A percentile compares a stretch with the other conserved stretches of the same genome.
These are phyloP conservation scores for Hartigia nigra DNA, from an alignment of 2,888 invertebrate genomes.

Conservation along the genomic window DNA sequence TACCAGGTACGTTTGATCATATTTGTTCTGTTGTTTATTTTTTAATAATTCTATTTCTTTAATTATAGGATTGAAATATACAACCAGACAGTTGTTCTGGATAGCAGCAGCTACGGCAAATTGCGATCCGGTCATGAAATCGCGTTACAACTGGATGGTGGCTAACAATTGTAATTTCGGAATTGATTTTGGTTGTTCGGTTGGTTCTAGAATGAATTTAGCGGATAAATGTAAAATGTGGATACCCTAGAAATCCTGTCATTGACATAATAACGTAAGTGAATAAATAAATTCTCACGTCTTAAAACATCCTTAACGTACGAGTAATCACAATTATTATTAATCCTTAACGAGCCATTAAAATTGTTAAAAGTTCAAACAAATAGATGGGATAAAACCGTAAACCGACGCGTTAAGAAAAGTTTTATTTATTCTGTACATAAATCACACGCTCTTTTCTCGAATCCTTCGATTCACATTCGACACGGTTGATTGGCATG, in stretches of 20 bases:
- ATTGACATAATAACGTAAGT: background rate
- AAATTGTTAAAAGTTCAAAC: background rate
- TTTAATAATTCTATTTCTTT: background rate
- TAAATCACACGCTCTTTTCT: background rate
- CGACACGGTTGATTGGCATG: background rate
- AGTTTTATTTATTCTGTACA: background rate
- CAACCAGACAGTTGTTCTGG: conserved; percentile 34
- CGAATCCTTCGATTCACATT: background rate
- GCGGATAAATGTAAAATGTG: conserved; percentile 31
- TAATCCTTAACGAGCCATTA: background rate
- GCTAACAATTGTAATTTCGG: conserved; percentile 28
- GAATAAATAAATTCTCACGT: background rate
- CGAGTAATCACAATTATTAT: background rate
- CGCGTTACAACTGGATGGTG: conserved; percentile 33
- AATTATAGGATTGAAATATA: conserved; percentile 25
- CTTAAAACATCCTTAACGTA: background rate
- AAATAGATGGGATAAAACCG: background rate
- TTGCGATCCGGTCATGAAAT: conserved; percentile 27
- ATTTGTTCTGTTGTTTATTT: background rate
- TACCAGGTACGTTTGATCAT: conserved; percentile 20
- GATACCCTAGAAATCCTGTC: conserved; percentile 15
- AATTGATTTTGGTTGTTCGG: conserved; percentile 28
- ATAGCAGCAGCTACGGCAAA: conserved; percentile 27
- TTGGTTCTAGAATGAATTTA: conserved; percentile 27
- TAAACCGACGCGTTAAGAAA: background rate